These are phyloP conservation scores for Halictus ligatus DNA, from an alignment of 2,888 invertebrate species.

Conservation along the genomic window DNA sequence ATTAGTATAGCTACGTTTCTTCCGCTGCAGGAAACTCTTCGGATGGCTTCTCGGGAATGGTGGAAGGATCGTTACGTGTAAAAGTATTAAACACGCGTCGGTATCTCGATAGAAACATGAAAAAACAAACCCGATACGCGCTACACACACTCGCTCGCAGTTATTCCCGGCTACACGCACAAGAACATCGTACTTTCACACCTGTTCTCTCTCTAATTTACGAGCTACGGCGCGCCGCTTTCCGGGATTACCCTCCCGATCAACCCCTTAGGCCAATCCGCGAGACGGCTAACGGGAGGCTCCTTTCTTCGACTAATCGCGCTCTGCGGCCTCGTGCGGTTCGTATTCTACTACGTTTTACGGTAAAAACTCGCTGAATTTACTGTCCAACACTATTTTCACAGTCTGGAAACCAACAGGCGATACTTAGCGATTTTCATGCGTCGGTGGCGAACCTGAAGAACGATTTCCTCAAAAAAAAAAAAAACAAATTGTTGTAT, in stretches of 20 bases:
- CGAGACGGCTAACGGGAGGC: conserved; percentile 34
- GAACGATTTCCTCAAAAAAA: background rate
- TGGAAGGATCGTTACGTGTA: conserved; percentile 65
- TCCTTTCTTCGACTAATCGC: background rate
- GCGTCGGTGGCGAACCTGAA: background rate
- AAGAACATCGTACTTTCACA: conserved; percentile 15
- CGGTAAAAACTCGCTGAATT: conserved; percentile 61
- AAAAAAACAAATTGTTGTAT: background rate
- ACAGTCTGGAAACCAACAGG: background rate
- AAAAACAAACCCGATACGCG: conserved; percentile 73
- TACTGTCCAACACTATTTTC: background rate
- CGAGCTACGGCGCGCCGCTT: conserved; percentile 27
- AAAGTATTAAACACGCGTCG: conserved; percentile 80
- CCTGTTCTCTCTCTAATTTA: conserved; percentile 22
- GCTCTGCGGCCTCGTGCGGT: conserved; percentile 40
- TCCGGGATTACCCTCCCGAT: conserved; percentile 29
- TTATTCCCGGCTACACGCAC: conserved; percentile 9
- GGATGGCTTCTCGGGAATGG: conserved; percentile 22
- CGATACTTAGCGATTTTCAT: background rate
- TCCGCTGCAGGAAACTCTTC: conserved; percentile 29
- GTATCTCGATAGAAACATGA: conserved; percentile 72
- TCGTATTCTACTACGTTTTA: conserved; percentile 55
- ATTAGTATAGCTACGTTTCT: background rate
- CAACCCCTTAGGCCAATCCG: conserved; percentile 47
- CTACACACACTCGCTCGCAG: conserved; percentile 60